Percentiles rank a stretch among this genome's conserved stretches.
These are phyloP conservation scores for Azorinus chamasolen DNA, from an alignment of 2,888 invertebrate species.

Conservation along the genomic window DNA sequence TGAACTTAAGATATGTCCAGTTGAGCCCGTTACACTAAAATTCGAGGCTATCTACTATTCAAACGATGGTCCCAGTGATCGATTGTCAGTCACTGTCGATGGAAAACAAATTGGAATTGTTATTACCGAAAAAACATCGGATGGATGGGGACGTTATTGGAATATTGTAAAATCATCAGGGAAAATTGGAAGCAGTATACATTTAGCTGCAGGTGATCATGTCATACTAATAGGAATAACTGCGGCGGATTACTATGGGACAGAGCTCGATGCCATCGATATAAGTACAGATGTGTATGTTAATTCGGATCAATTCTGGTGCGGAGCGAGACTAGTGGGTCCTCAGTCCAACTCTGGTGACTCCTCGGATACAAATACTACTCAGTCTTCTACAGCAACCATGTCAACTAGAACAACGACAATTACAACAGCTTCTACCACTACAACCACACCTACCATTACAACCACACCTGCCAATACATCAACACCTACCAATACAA, in stretches of 20 bases:
- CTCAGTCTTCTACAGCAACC: background rate
- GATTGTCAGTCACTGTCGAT: slow-evolving; percentile 14
- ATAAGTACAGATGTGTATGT: slow-evolving; percentile 6
- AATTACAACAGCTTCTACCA: background rate
- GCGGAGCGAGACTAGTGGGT: slow-evolving; percentile 9
- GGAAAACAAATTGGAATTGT: slow-evolving; percentile 4
- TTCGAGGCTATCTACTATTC: slow-evolving; percentile 28
- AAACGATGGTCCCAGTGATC: slow-evolving; percentile 49
- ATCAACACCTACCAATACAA: background rate
- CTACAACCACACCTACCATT: slow-evolving; percentile 4
- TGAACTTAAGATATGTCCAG: slow-evolving; percentile 33
- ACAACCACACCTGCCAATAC: slow-evolving; percentile 5
- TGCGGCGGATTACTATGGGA: slow-evolving; percentile 46
- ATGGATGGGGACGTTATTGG: slow-evolving; percentile 47
- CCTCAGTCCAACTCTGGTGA: no score
- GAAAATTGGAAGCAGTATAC: background rate
- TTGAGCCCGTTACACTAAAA: slow-evolving; percentile 2
- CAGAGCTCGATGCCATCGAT: slow-evolving; percentile 39
- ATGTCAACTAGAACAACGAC: background rate
- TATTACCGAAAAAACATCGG: slow-evolving; percentile 10
- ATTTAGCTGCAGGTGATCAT: slow-evolving; percentile 19
- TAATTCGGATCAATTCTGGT: slow-evolving; percentile 19
- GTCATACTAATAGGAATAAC: slow-evolving; percentile 10
- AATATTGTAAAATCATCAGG: slow-evolving; percentile 22
- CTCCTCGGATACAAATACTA: no score